Evolutionary conservation across 2,888 invertebrate genomes (phyloP), one percentile per base, ranked within the genome.

Genomic region (Ophraella communa): DNA sequence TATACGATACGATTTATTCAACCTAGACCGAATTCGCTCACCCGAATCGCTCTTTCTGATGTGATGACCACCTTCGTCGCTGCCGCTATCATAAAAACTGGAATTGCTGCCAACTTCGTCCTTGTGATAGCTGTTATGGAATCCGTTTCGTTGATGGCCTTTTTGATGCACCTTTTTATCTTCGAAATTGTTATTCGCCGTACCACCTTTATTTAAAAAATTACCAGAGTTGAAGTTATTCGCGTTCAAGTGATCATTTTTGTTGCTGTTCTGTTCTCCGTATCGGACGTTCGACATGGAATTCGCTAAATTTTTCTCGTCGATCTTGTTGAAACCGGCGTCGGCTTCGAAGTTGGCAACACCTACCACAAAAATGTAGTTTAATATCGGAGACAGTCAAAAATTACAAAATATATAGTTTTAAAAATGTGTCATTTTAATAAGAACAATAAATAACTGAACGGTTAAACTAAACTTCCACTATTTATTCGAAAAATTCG

Each of bases 91-190:
- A 74, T 88, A 90, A 79, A 85, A 90, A 24, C 88, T 89, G 60
- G 88, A 87, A 72, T 89, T 89, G 73, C 87, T 88, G 0, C 89
- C 89, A 10, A 87, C 87, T 76, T 90, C 90, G 70, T 90, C 89
- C 78, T 90, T 90, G 73, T 88, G 88, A 73, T 90, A 90, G 11
- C 87, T 86, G 73, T 89, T 89, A 71, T 86, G 87, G 76, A 89
- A 91, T 17, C 90, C 90, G 69, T 88, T 86, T 62, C 88, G 88
- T 71, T 88, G 88, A 69, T 89, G 89, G 3, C 90, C 90, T 76
- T 89, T 89, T 74, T 88, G 89, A 69, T 89, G 87, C 0, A 84
- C 86, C 60, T 74, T 69, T 64, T 80, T 78, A 35, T 75, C 78
- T 30, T 74, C 77, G 7, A 74, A 61, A 57, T 81, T 78, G 4